Conservation (phyloP, 2,113 vertebrate species). For the Thinocorus orbignyianus region DNA sequence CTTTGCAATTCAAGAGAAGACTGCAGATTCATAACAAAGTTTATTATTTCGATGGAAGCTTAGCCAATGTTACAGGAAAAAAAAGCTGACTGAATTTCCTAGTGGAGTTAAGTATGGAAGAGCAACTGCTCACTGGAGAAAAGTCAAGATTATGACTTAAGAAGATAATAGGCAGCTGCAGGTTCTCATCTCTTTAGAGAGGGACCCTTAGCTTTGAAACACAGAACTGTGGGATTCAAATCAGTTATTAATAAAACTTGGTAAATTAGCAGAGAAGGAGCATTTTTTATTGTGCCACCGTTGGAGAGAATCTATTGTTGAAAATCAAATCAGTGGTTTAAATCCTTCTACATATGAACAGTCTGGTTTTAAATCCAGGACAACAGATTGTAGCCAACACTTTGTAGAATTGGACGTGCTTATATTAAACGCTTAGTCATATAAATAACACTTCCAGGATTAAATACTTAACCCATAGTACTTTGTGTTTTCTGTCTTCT, state of each 20-base stretch:
- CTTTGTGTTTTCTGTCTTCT: not conserved
- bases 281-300: not conserved
- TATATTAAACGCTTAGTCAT: not conserved
- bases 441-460: not conserved
- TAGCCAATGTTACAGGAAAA: not conserved
- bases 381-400: not conserved
- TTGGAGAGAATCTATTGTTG: not conserved
- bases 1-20: not conserved
- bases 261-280: not conserved
- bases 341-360: not conserved
- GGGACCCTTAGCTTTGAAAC: not conserved
- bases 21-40: not conserved
- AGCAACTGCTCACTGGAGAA: not conserved
- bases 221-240: not conserved
- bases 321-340: not conserved
- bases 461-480: not conserved
- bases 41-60: not conserved
- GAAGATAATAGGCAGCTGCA: conserved; percentile 3
- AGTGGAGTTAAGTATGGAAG: not conserved
- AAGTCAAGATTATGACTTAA: not conserved
- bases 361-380: not conserved
- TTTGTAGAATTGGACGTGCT: not conserved
- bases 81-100: not conserved
- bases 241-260: not conserved
- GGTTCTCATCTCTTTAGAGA: not conserved